Percentiles rank a stretch among this genome's conserved stretches.
These are phyloP conservation scores for Limenitis camilla DNA, from an alignment of 2,888 invertebrate species.

Conservation along the genomic window DNA sequence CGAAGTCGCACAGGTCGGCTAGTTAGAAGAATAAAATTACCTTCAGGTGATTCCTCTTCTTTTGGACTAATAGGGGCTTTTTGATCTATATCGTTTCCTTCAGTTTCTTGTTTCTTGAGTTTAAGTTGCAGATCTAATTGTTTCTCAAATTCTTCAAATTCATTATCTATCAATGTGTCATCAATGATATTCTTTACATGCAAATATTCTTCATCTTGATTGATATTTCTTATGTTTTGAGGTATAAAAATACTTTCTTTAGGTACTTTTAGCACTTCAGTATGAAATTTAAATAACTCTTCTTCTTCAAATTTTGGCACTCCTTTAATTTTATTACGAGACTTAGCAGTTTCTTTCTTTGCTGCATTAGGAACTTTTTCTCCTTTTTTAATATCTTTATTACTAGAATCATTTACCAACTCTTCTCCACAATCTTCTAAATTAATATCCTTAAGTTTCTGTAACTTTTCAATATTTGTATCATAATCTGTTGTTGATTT, in stretches of 20 bases:
- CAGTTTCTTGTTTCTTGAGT: not conserved
- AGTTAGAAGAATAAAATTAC: slow-evolving; percentile 3
- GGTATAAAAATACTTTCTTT: not conserved
- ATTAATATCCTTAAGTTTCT: slow-evolving; percentile 13
- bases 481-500: slow-evolving; percentile 2
- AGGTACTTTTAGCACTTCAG: no score
- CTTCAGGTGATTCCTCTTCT: slow-evolving; percentile 6
- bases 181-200: not conserved
- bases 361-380: not conserved
- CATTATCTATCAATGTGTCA: slow-evolving; percentile 2
- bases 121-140: not conserved
- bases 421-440: slow-evolving; percentile 5
- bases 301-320: not conserved
- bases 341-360: no score
- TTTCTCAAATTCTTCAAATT: slow-evolving; percentile 8
- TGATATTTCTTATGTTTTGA: not conserved
- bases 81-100: not conserved
- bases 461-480: slow-evolving; percentile 8
- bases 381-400: not conserved
- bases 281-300: not conserved
- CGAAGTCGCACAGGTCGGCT: no score
- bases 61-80: not conserved
- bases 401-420: not conserved
- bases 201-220: not conserved
- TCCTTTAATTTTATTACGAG: not conserved